Evolutionary conservation across 2,888 invertebrate genomes (phyloP).

Genomic region (Thumatha senex): DNA sequence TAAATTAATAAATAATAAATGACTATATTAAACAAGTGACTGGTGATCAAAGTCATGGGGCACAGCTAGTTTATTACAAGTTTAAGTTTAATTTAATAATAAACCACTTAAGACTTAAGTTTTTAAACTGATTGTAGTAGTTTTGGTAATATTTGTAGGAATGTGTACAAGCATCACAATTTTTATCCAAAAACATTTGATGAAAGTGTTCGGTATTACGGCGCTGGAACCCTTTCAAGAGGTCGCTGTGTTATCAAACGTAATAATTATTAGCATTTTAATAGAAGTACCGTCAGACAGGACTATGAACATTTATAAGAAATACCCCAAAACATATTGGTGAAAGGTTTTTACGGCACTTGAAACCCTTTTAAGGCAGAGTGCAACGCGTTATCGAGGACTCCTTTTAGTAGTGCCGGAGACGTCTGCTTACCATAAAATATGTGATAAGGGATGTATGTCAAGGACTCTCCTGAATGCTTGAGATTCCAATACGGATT

Average conservation of each 20-base stretch:
- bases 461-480: constrained; percentile 45
- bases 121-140: too few species aligned
- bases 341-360: constrained; percentile 24
- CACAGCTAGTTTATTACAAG: too few species aligned
- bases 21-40: too few species aligned
- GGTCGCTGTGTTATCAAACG: background rate
- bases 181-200: background rate
- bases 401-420: constrained; percentile 60
- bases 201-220: background rate
- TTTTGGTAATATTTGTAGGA: background rate
- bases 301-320: constrained; percentile 11
- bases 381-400: constrained; percentile 51
- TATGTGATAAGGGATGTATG: constrained; percentile 65
- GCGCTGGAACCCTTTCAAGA: background rate
- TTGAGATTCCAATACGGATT: constrained; percentile 38
- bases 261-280: background rate
- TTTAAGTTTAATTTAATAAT: too few species aligned
- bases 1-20: too few species aligned
- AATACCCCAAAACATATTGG: constrained; percentile 16
- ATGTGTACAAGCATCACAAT: background rate
- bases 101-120: too few species aligned
- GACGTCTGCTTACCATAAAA: constrained; percentile 68
- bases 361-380: constrained; percentile 39
- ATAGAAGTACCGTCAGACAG: background rate
- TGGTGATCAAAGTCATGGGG: too few species aligned